Evolutionary conservation across 2,113 vertebrate genomes (phyloP).

Genomic region (Engraulis encrasicolus): DNA sequence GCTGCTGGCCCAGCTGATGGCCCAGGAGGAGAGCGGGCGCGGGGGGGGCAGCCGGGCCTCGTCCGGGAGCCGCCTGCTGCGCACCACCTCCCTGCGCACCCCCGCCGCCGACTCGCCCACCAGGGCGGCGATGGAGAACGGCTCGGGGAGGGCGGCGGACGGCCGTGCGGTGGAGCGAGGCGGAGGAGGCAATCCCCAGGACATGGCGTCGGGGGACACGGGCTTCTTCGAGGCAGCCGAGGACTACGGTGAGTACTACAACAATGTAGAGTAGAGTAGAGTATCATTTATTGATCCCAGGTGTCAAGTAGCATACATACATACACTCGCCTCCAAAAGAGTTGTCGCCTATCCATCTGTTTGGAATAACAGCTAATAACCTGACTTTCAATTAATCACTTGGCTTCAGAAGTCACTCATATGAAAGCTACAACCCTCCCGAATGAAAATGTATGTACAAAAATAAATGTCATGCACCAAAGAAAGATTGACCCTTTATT

Average conservation of each 20-base stretch:
- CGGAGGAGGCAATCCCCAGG: no score
- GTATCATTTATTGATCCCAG: neutral
- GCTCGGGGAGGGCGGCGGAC: constrained; percentile 56
- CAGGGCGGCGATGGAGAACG: constrained; percentile 59
- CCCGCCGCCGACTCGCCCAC: constrained; percentile 36
- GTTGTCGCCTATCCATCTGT: no score
- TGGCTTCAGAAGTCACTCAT: no score
- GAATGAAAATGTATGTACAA: no score
- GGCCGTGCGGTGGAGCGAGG: constrained; percentile 52
- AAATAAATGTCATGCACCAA: no score
- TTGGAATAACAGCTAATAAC: no score
- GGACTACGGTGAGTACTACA: constrained; percentile 75
- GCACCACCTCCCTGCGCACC: constrained; percentile 76
- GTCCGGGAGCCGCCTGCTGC: constrained; percentile 73
- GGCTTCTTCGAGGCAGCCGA: constrained; percentile 91
- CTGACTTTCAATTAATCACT: no score
- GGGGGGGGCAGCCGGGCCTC: constrained; percentile 63
- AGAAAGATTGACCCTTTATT: no score
- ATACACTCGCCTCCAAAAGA: no score
- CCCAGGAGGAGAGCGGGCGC: constrained; percentile 70
- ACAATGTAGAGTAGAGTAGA: no score
- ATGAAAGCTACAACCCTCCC: no score
- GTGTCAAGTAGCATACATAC: no score
- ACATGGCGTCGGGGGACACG: constrained; percentile 74
- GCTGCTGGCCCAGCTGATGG: constrained; percentile 78